Percentiles rank a stretch among this genome's conserved stretches.
Conservation (phyloP, 92 coral and sea anemone species). For the Blastomussa wellsi region DNA sequence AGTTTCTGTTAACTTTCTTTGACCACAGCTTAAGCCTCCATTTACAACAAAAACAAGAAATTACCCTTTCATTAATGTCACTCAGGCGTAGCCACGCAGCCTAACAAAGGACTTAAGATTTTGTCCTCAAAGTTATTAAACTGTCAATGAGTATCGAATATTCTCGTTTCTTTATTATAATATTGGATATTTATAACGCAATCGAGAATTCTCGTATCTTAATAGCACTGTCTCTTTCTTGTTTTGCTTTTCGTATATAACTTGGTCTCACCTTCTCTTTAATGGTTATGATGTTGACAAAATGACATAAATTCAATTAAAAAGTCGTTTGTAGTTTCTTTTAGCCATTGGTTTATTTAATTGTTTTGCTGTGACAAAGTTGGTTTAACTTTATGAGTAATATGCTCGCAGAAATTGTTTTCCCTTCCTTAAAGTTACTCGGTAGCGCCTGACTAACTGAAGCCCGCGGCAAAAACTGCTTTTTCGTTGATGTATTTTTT, state of each 20-base stretch:
- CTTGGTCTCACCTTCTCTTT: constrained; percentile 3
- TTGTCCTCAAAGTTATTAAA: not conserved
- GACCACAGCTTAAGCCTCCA: constrained; percentile 8
- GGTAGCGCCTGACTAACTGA: constrained; percentile 15
- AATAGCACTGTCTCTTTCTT: not conserved
- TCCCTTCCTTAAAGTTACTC: constrained; percentile 12
- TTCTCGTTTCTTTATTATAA: not conserved
- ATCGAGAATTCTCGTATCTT: constrained; percentile 3
- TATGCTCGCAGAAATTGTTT: not conserved
- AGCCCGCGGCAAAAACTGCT: constrained; percentile 20
- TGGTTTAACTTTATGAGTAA: constrained; percentile 10
- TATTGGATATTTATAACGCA: not conserved
- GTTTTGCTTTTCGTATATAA: constrained; percentile 11
- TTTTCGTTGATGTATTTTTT: not conserved
- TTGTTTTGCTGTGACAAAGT: constrained; percentile 37
- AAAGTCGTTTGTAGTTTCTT: constrained; percentile 41
- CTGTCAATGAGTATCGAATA: not conserved
- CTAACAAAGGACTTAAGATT: not conserved
- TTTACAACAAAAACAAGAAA: constrained; percentile 28
- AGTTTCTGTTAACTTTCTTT: constrained; percentile 6
- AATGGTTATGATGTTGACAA: constrained; percentile 25
- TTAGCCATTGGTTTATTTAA: constrained; percentile 31
- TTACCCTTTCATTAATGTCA: constrained; percentile 18
- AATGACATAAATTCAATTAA: constrained; percentile 38
- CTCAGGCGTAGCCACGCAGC: not conserved